Percentiles rank a stretch among this genome's conserved stretches.
phyloP scores from a whole-genome alignment of 2,797 vertebrate genomes.

The Eulemur mongoz region DNA sequence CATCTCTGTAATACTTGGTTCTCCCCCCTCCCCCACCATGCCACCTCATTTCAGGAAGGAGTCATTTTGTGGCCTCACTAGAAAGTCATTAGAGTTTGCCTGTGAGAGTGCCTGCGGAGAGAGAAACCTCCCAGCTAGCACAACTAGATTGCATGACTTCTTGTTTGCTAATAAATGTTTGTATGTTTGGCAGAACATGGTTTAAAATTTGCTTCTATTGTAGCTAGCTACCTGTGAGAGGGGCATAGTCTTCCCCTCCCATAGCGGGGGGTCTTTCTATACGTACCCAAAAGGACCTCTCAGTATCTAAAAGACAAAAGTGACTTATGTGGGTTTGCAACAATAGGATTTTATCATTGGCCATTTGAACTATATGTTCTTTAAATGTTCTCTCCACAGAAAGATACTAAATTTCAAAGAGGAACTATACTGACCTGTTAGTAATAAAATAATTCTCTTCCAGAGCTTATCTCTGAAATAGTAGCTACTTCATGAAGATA shows the following conservation, averaged over 20 bases:
- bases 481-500: not conserved
- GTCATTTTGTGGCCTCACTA: not conserved
- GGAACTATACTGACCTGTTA: not conserved
- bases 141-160: not conserved
- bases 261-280: not conserved
- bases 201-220: conserved; percentile 14
- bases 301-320: not conserved
- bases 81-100: not conserved
- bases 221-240: not conserved
- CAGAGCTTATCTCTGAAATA: not conserved
- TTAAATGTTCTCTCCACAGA: not conserved
- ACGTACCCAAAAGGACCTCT: not conserved
- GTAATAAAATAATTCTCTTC: not conserved
- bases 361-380: not conserved
- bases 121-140: not conserved
- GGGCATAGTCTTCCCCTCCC: not conserved
- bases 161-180: conserved; percentile 35
- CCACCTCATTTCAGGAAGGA: not conserved
- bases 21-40: rapidly evolving
- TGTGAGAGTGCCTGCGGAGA: not conserved
- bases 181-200: not conserved
- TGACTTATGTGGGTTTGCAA: not conserved
- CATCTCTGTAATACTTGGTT: not conserved
- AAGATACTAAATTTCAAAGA: not conserved
- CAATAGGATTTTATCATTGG: not conserved